These are phyloP conservation scores for Cyclura pinguis DNA, from an alignment of 2,797 vertebrate species.

Conservation along the genomic window DNA sequence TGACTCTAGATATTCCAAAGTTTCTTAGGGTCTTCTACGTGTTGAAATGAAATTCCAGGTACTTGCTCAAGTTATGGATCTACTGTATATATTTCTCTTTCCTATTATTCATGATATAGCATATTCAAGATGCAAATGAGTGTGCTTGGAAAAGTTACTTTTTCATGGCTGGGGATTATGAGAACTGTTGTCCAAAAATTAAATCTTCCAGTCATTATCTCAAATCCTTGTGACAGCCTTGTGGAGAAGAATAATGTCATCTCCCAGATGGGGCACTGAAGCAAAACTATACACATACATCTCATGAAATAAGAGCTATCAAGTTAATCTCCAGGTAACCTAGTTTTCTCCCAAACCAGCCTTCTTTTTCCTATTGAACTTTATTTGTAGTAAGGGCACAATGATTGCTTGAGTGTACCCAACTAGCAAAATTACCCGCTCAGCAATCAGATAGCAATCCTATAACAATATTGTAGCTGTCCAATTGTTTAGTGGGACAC, in stretches of 20 bases:
- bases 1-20: no score
- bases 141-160: not conserved
- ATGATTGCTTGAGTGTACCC: not conserved
- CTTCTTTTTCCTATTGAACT: not conserved
- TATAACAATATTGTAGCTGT: constrained; percentile 3
- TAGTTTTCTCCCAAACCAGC: not conserved
- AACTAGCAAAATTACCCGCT: not conserved
- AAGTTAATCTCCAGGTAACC: not conserved
- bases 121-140: not conserved
- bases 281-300: not conserved
- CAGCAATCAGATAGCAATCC: not conserved
- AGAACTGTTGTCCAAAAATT: no score
- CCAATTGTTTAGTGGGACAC: not conserved
- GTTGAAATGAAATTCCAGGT: not conserved
- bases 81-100: not conserved
- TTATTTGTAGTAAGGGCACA: not conserved
- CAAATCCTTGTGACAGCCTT: not conserved
- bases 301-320: not conserved
- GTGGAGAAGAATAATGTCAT: not conserved
- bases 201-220: not conserved
- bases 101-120: not conserved
- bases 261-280: not conserved
- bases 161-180: not conserved
- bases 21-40: not conserved
- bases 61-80: not conserved